Conservation (phyloP, 2,888 invertebrate species). For the Clunio marinus region DNA sequence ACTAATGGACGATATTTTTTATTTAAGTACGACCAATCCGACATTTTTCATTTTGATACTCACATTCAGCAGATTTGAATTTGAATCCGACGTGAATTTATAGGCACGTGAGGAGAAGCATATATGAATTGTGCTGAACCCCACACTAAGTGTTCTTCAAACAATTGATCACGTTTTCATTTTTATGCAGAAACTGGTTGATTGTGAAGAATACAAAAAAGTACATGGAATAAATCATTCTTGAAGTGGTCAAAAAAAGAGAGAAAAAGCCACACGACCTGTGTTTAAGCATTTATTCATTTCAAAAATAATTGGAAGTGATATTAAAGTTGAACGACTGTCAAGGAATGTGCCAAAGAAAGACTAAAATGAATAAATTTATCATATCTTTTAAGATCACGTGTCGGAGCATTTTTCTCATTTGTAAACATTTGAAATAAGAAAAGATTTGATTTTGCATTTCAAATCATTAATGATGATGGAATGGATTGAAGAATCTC, state of each 20-base stretch:
- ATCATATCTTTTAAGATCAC: not conserved
- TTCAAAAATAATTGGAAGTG: too few species aligned
- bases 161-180: not conserved
- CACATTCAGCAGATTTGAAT: too few species aligned
- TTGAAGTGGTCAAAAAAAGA: not conserved
- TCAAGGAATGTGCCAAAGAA: conserved; percentile 6
- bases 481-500: too few species aligned
- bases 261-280: conserved; percentile 20
- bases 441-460: not conserved
- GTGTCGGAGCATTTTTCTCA: not conserved
- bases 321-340: conserved; percentile 16
- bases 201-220: not conserved
- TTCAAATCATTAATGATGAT: not conserved
- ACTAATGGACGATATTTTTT: not conserved
- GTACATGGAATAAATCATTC: not conserved
- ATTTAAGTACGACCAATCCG: not conserved
- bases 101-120: not conserved
- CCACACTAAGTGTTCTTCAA: not conserved
- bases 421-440: not conserved
- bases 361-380: not conserved
- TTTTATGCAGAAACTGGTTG: not conserved
- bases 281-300: too few species aligned
- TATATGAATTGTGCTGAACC: not conserved
- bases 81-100: not conserved
- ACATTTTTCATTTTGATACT: not conserved